Evolutionary conservation across 2,113 vertebrate genomes (phyloP).

Genomic region (Paradoxurus hermaphroditus): DNA sequence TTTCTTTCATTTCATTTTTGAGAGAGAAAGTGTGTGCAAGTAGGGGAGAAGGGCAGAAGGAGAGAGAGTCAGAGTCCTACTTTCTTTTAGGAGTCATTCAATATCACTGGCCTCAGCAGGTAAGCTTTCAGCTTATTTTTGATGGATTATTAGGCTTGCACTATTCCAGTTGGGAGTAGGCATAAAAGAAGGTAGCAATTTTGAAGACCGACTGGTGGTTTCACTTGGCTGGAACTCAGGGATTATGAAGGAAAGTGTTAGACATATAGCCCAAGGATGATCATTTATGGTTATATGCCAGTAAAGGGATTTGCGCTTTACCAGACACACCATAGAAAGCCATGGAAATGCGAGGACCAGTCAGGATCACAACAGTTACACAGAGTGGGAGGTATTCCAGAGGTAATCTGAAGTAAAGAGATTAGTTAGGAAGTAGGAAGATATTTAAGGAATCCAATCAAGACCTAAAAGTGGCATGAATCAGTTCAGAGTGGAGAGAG

Average conservation of each 20-base stretch:
- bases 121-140: background rate
- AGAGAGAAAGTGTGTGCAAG: no score
- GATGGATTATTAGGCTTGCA: background rate
- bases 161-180: background rate
- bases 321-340: background rate
- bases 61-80: no score
- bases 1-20: no score
- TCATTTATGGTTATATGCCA: background rate
- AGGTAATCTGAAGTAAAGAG: background rate
- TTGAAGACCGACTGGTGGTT: background rate
- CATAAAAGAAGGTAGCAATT: background rate
- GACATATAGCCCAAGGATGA: background rate
- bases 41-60: no score
- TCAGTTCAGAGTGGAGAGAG: background rate
- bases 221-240: background rate
- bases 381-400: background rate
- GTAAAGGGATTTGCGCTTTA: background rate
- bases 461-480: background rate
- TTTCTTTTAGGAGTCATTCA: background rate
- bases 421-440: background rate
- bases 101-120: background rate
- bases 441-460: background rate
- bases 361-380: background rate
- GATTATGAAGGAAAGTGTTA: background rate
- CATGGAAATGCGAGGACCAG: background rate